These are phyloP conservation scores for Apantesis nais DNA, from an alignment of 2,888 invertebrate genomes.

Conservation along the genomic window DNA sequence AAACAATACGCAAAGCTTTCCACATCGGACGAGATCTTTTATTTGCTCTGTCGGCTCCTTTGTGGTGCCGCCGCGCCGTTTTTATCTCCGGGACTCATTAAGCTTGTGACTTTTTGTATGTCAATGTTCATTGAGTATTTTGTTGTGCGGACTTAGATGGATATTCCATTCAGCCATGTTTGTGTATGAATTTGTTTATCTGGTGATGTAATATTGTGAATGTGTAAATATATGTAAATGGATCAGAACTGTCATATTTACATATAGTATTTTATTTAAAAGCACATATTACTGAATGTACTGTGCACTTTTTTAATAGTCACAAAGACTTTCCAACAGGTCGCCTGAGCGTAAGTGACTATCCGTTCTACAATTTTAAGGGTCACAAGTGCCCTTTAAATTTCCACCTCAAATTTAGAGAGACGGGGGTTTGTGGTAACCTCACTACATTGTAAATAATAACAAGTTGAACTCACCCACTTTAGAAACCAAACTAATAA, in stretches of 20 bases:
- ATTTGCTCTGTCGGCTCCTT: slow-evolving; percentile 71
- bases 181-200: slow-evolving; percentile 37
- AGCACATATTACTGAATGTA: too few relatives aligned
- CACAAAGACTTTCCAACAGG: too few relatives aligned
- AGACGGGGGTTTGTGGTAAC: too few relatives aligned
- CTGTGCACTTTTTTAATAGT: too few relatives aligned
- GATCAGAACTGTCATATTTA: neutral
- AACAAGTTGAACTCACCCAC: too few relatives aligned
- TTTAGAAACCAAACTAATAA: too few relatives aligned
- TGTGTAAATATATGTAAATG: neutral
- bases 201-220: slow-evolving; percentile 15
- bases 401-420: too few relatives aligned
- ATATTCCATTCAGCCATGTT: slow-evolving; percentile 49
- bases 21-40: slow-evolving; percentile 74
- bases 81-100: slow-evolving; percentile 81
- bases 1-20: slow-evolving; percentile 82
- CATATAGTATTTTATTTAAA: too few relatives aligned
- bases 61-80: slow-evolving; percentile 76
- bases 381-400: too few relatives aligned
- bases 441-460: too few relatives aligned
- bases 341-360: too few relatives aligned
- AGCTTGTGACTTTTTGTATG: slow-evolving; percentile 52
- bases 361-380: too few relatives aligned
- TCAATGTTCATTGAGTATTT: slow-evolving; percentile 53
- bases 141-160: slow-evolving; percentile 58